Evolutionary conservation across 2,797 vertebrate species (phyloP).

Genomic region (Vipera ursinii): DNA sequence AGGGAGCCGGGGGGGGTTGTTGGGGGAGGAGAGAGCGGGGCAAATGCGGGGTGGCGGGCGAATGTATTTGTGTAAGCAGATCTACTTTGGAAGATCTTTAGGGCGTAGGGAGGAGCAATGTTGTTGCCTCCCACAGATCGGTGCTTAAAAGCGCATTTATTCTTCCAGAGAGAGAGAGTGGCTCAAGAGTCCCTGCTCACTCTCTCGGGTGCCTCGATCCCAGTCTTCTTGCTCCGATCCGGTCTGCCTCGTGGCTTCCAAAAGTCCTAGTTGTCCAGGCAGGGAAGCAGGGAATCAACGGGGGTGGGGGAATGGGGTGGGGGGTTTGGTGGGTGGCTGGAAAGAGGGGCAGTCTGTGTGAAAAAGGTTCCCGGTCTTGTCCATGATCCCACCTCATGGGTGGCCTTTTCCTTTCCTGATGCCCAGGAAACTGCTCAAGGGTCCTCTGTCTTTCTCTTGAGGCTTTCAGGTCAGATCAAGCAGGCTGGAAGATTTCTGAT

Average conservation of each 20-base stretch:
- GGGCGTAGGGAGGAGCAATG: neutral
- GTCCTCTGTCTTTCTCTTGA: neutral
- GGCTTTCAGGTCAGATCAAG: neutral
- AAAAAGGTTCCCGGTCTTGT: neutral
- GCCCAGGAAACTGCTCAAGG: neutral
- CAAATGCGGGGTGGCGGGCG: neutral
- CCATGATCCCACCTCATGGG: neutral
- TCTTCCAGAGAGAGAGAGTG: neutral
- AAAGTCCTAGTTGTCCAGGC: neutral
- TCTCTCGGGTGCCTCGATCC: neutral
- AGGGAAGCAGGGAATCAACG: neutral
- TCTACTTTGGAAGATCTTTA: neutral
- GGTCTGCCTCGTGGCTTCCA: neutral
- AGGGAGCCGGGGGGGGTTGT: neutral
- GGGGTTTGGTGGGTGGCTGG: neutral
- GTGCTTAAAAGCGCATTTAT: neutral
- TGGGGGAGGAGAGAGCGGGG: neutral
- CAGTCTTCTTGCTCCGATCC: neutral
- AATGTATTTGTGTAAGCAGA: neutral
- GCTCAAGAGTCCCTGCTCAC: neutral
- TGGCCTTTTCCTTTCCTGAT: neutral
- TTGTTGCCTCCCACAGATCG: neutral
- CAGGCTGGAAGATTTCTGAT: neutral
- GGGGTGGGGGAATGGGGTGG: too few species aligned
- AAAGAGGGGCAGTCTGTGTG: neutral